These are phyloP conservation scores for Hexactinellida sp. DNA, from an alignment of 37 sponge, comb jelly and placozoan genomes.

Conservation along the genomic window DNA sequence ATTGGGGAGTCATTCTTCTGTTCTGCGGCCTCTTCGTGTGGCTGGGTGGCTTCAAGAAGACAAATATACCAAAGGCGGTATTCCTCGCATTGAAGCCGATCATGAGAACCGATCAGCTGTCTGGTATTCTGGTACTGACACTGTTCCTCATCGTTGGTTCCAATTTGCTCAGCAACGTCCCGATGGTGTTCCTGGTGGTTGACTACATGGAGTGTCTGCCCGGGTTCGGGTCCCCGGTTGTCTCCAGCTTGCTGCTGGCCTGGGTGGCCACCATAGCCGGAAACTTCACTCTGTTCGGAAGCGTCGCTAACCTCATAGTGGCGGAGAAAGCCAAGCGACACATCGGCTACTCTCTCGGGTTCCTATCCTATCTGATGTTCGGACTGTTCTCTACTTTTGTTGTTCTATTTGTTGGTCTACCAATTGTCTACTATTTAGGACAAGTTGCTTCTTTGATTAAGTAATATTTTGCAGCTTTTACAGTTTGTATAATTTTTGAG, in stretches of 20 bases:
- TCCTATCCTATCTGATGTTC: slow-evolving; percentile 62
- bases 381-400: slow-evolving; percentile 57
- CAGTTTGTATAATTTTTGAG: no score
- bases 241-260: slow-evolving; percentile 50
- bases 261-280: slow-evolving; percentile 75
- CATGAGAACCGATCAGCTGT: slow-evolving; percentile 25
- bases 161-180: slow-evolving; percentile 72
- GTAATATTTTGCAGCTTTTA: no score
- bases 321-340: slow-evolving; percentile 56
- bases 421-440: slow-evolving; percentile 53
- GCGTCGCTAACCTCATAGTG: slow-evolving; percentile 78
- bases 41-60: slow-evolving; percentile 67
- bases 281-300: slow-evolving; percentile 75
- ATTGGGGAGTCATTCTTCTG: slow-evolving; percentile 77
- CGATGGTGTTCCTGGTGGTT: slow-evolving; percentile 57
- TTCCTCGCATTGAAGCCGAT: slow-evolving; percentile 24
- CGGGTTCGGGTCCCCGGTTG: not conserved
- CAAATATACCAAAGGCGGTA: slow-evolving; percentile 33
- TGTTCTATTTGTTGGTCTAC: slow-evolving; percentile 40
- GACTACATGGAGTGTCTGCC: not conserved
- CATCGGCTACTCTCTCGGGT: slow-evolving; percentile 34
- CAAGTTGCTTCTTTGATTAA: no score
- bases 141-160: slow-evolving; percentile 56
- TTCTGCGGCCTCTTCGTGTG: slow-evolving; percentile 75
- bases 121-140: slow-evolving; percentile 46